Base-by-base conservation (phyloP, 2,797 vertebrate genomes). In the Cyclopterus lumpus region DNA sequence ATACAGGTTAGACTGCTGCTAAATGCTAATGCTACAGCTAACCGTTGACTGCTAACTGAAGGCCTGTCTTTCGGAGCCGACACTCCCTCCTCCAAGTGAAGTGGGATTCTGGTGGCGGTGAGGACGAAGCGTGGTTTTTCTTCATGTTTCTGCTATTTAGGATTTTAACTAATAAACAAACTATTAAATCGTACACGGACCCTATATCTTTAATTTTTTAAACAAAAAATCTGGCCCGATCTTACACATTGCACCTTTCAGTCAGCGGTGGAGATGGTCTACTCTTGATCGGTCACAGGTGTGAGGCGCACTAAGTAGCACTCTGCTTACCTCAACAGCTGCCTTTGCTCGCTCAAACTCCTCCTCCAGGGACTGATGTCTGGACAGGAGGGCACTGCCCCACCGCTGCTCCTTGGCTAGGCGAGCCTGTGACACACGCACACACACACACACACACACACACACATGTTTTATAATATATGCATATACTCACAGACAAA, bases 311-410 rank as follows among this genome's bases (percentile, higher is more conserved):
- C 73, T 11, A 34, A 77, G 75, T 64, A 67, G 62, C 67, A 62
- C 76, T 74, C 54, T 60, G 54, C 89, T 92, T 96, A 99, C 98
- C 97, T 99, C 98, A 78, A 99, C 97, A 51, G 98, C 98, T 85
- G 98, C 98, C 93, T 99, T 99, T 82, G 98, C 98, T 77, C 98
- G 95, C 93, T 99, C 98, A 94, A 98, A 99, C 94, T 99, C 98
- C 83, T 99, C 98, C 93, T 99, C 98, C 85, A 99, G 93, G 80
- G 98, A 99, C 82, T 99, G 98, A 90, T 99, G 97, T 93, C 98
- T 95, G 86, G 98, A 99, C 74, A 99, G 95, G 53, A 96, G 94
- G 26, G 96, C 89, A 18, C 95, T 95, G 79, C 97, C 97, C 95
- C 94, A 97, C 28, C 95, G 95, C 65, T 96, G 97, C 71, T 99